A percentile compares a stretch with the other conserved stretches of the same genome.
Evolutionary conservation across 2,113 vertebrate genomes (phyloP).

Genomic region (Pycnonotus jocosus): DNA sequence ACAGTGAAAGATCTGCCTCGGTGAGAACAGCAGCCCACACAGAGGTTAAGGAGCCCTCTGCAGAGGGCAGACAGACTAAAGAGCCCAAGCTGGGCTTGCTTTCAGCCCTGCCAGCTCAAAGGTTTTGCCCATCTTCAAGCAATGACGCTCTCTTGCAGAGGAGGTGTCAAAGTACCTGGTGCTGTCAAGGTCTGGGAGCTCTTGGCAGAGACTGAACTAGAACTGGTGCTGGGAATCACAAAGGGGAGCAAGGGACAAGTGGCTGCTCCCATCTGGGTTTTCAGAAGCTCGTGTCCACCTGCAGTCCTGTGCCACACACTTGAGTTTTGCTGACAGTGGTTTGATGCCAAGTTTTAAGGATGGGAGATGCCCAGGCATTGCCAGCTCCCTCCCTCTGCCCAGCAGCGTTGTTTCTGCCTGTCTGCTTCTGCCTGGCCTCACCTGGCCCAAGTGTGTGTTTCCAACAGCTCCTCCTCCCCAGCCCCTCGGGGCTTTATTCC

Average conservation of each 20-base stretch:
- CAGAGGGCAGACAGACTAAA: background rate
- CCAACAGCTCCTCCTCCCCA: background rate
- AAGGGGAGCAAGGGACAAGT: background rate
- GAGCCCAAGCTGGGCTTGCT: background rate
- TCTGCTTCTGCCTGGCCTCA: background rate
- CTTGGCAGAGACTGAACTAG: background rate
- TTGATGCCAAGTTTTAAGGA: background rate
- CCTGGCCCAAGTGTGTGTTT: background rate
- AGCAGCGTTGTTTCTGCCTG: background rate
- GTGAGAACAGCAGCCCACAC: slow-evolving; percentile 47
- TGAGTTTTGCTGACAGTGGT: background rate
- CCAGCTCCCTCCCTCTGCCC: background rate
- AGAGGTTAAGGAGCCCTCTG: background rate
- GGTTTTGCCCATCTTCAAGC: background rate
- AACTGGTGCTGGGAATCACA: rapidly evolving
- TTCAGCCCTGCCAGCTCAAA: background rate
- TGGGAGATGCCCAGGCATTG: background rate
- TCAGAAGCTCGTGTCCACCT: background rate
- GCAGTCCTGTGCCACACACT: rapidly evolving
- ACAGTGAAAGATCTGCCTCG: slow-evolving; percentile 88
- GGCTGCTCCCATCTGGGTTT: background rate
- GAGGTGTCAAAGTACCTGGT: background rate
- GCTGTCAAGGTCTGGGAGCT: rapidly evolving
- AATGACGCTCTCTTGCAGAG: rapidly evolving
- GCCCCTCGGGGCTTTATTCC: background rate